phyloP scores from a whole-genome alignment of 2,797 vertebrate genomes.

The Meda fulgida region DNA sequence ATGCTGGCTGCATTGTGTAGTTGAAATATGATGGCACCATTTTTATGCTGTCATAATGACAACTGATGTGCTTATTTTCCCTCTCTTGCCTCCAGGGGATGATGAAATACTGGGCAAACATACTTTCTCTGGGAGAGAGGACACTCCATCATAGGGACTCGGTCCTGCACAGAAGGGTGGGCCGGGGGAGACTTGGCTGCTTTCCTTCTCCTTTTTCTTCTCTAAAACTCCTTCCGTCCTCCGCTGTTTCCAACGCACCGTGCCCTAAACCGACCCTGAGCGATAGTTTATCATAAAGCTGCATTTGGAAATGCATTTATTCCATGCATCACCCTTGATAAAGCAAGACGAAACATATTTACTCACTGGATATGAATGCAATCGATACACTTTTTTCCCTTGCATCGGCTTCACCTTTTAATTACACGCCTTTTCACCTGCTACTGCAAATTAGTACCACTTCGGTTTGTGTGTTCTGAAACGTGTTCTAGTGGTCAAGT shows the following conservation, averaged over 20 bases:
- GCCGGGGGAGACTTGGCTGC: constrained; percentile 73
- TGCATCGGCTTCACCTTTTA: constrained; percentile 52
- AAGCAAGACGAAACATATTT: background rate
- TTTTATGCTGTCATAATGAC: constrained; percentile 99
- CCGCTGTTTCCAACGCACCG: background rate
- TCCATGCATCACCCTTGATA: background rate
- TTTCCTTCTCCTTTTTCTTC: constrained; percentile 66
- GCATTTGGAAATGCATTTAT: background rate
- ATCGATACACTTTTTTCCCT: background rate
- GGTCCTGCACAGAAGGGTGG: constrained; percentile 61
- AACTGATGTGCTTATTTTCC: constrained; percentile 99
- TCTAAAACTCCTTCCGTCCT: constrained; percentile 45
- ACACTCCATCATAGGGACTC: constrained; percentile 88
- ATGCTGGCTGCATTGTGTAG: constrained; percentile 85
- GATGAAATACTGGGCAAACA: constrained; percentile 98
- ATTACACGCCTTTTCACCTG: constrained; percentile 62
- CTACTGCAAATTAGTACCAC: constrained; percentile 75
- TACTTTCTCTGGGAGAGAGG: constrained; percentile 89
- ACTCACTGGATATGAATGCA: constrained; percentile 28
- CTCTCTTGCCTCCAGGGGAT: constrained; percentile 89
- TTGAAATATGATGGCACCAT: constrained; percentile 99
- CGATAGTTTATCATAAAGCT: background rate
- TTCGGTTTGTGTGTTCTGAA: constrained; percentile 78
- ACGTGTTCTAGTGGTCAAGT: constrained; percentile 72
- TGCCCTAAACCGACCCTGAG: background rate